A percentile compares a stretch with the other conserved stretches of the same genome.
Evolutionary conservation across 2,113 vertebrate species (phyloP).

Genomic region (Centropristis striata): DNA sequence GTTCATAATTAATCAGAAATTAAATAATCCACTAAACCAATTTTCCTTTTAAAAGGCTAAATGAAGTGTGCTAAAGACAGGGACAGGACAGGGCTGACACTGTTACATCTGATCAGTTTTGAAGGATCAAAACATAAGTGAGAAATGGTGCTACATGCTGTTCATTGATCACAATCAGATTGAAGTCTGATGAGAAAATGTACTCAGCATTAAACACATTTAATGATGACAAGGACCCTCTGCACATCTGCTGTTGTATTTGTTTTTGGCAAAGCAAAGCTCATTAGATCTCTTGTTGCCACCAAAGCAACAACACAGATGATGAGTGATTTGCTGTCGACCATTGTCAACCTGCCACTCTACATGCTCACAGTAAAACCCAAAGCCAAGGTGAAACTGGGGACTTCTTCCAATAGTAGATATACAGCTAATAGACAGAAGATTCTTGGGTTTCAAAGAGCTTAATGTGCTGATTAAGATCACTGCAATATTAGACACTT

Average conservation of each 20-base stretch:
- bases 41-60: not conserved
- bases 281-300: not conserved
- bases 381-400: not conserved
- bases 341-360: too few species aligned
- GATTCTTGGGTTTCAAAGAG: not conserved
- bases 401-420: not conserved
- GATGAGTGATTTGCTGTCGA: too few species aligned
- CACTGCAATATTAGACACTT: not conserved
- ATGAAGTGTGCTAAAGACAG: not conserved
- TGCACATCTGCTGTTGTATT: conserved; percentile 1
- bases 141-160: not conserved
- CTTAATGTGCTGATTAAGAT: not conserved
- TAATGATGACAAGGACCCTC: not conserved
- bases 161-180: not conserved
- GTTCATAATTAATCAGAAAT: not conserved
- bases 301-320: conserved; percentile 2
- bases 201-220: too few species aligned
- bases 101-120: too few species aligned
- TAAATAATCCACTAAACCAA: not conserved
- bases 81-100: not conserved
- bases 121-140: not conserved
- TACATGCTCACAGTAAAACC: too few species aligned
- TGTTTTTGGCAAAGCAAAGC: not conserved
- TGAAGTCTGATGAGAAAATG: not conserved
- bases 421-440: not conserved